Conservation (phyloP, 2,888 invertebrate species). For the Leptinotarsa haldemani region DNA sequence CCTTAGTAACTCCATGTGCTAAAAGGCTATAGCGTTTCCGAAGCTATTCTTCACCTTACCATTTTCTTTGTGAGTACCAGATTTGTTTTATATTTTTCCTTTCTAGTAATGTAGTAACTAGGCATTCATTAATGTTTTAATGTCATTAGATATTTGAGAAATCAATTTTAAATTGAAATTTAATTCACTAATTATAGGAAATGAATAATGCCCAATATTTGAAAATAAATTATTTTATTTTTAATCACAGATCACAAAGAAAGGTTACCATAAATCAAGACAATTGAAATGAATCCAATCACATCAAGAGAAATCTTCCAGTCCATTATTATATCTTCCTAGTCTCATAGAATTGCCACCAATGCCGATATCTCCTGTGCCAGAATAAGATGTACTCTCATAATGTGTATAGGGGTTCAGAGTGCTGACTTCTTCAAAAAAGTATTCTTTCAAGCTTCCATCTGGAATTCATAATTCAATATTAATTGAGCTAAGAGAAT, state of each 20-base stretch:
- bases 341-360: neutral
- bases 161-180: too few species aligned
- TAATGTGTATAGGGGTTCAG: constrained; percentile 44
- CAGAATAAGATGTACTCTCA: constrained; percentile 41
- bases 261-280: neutral
- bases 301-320: neutral
- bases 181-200: too few species aligned
- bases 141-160: too few species aligned
- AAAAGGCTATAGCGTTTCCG: too few species aligned
- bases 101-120: too few species aligned
- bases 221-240: neutral
- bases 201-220: neutral
- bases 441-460: constrained; percentile 47
- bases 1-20: too few species aligned
- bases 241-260: neutral
- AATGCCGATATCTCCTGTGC: constrained; percentile 21
- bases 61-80: too few species aligned
- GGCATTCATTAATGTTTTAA: too few species aligned
- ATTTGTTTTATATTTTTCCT: too few species aligned
- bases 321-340: constrained; percentile 2
- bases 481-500: too few species aligned
- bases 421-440: constrained; percentile 45
- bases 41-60: too few species aligned
- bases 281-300: neutral
- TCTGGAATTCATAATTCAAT: constrained; percentile 32